These are phyloP conservation scores for Anthonomus grandis DNA, from an alignment of 1,140 invertebrate genomes.

Conservation along the genomic window DNA sequence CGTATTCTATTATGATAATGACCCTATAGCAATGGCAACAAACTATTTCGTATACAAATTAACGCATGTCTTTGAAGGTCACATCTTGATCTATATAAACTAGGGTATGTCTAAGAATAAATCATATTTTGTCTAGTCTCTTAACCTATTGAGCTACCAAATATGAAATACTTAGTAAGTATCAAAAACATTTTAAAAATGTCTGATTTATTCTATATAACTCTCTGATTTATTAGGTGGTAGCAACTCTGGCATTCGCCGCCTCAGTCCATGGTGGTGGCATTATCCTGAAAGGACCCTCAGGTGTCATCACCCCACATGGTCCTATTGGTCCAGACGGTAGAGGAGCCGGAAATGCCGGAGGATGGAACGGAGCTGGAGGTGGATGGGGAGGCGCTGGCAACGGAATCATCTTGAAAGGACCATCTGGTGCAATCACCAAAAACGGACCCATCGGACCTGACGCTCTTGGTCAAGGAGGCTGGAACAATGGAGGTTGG, in stretches of 20 bases:
- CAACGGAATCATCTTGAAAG: conserved; percentile 20
- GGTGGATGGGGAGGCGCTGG: conserved; percentile 1
- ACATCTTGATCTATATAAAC: conserved; percentile 28
- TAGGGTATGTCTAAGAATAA: conserved; percentile 15
- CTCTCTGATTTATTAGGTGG: too few species aligned
- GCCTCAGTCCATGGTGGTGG: conserved; percentile 15
- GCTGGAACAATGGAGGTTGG: background rate
- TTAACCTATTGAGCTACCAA: conserved; percentile 8
- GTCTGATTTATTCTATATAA: too few species aligned
- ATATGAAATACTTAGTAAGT: conserved; percentile 28
- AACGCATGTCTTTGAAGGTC: conserved; percentile 29
- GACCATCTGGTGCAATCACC: conserved; percentile 23
- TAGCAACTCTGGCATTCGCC: conserved; percentile 25
- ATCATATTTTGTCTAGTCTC: conserved; percentile 27
- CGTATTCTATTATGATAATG: conserved; percentile 29
- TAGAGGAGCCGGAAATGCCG: conserved; percentile 14
- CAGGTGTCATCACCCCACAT: conserved; percentile 28
- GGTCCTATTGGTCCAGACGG: conserved; percentile 33
- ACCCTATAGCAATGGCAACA: conserved; percentile 14
- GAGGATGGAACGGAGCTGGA: too few species aligned
- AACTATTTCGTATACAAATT: conserved; percentile 24
- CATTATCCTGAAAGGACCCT: conserved; percentile 29
- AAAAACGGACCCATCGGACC: conserved; percentile 24
- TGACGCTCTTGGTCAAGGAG: background rate
- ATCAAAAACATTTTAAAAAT: too few species aligned